A percentile compares a stretch with the other conserved stretches of the same genome.
Conservation (phyloP, 2,113 vertebrate species). For the Phyllostomus hastatus region DNA sequence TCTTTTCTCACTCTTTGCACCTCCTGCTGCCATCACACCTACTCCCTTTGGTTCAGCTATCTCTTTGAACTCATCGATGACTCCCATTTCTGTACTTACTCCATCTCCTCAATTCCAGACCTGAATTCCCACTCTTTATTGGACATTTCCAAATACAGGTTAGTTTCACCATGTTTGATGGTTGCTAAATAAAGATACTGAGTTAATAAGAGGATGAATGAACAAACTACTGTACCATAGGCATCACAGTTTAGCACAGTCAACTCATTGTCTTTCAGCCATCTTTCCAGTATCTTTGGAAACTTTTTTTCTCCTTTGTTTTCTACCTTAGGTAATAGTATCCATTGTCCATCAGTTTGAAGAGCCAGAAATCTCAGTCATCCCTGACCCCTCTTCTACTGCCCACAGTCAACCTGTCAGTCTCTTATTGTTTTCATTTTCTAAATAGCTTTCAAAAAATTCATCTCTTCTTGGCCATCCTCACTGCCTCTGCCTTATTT, state of each 20-base stretch:
- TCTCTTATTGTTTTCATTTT: background rate
- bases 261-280: background rate
- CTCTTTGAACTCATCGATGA: background rate
- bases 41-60: background rate
- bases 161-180: background rate
- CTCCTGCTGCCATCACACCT: background rate
- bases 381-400: background rate
- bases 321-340: background rate
- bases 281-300: background rate
- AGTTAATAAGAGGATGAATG: background rate
- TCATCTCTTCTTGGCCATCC: background rate
- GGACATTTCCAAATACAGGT: background rate
- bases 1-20: background rate
- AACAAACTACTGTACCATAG: background rate
- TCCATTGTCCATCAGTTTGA: background rate
- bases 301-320: background rate
- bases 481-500: background rate
- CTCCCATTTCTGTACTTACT: background rate
- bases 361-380: conserved; percentile 25
- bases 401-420: background rate
- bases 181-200: background rate
- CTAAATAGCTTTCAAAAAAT: background rate
- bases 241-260: background rate
- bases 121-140: background rate
- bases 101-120: background rate